Conservation (phyloP, 2,888 invertebrate species). For the Ceriagrion tenellum region DNA sequence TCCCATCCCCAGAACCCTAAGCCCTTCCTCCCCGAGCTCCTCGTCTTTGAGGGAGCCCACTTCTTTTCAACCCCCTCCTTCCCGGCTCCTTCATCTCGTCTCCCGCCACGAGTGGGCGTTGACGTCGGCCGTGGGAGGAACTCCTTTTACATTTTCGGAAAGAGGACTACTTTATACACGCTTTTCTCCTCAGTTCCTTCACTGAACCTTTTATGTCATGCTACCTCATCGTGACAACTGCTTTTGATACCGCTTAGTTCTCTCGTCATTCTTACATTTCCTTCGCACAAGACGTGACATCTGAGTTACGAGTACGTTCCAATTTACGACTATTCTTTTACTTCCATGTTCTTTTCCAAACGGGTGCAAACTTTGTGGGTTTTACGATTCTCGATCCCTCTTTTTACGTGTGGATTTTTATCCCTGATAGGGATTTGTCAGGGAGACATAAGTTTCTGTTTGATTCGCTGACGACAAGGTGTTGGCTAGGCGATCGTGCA, state of each 20-base stretch:
- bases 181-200: not conserved
- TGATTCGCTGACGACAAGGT: too few relatives aligned
- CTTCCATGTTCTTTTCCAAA: not conserved
- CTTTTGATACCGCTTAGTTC: not conserved
- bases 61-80: not conserved
- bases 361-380: not conserved
- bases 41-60: not conserved
- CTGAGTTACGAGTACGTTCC: not conserved
- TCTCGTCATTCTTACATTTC: not conserved
- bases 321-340: not conserved
- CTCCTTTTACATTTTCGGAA: not conserved
- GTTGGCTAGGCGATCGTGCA: too few relatives aligned
- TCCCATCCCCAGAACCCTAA: not conserved
- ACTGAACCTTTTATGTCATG: not conserved
- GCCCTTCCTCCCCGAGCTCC: not conserved
- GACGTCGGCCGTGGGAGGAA: not conserved
- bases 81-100: not conserved
- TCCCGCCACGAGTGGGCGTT: not conserved
- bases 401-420: not conserved
- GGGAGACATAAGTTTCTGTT: too few relatives aligned
- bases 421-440: too few relatives aligned
- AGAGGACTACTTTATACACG: not conserved
- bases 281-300: not conserved
- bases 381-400: not conserved
- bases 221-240: not conserved